Percentiles rank a stretch among this genome's conserved stretches.
Conservation (phyloP, 2,113 vertebrate genomes). For the Fukomys damarensis region DNA sequence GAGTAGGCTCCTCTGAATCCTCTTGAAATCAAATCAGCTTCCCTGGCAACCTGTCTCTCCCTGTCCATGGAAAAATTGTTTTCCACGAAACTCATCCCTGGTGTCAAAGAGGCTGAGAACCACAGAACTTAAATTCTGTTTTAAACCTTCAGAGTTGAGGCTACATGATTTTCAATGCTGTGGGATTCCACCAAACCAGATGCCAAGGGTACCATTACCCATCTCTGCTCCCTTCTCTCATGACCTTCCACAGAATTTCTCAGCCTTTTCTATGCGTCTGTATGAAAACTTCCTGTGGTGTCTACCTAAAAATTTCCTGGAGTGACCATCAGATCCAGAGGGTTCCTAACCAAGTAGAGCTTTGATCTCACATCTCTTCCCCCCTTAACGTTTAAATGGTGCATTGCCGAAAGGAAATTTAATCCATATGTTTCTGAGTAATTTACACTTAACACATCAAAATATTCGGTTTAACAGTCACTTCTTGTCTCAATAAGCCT, state of each 20-base stretch:
- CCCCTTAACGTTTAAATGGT: conserved; percentile 51
- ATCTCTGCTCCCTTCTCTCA: neutral
- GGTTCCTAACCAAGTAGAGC: neutral
- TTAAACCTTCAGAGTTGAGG: conserved; percentile 1
- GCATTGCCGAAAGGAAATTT: conserved; percentile 66
- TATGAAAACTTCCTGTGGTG: neutral
- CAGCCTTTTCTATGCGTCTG: neutral
- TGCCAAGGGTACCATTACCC: neutral
- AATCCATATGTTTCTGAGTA: conserved; percentile 67
- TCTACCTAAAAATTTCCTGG: too few relatives aligned
- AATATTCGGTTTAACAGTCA: conserved; percentile 55
- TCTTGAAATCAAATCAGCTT: neutral
- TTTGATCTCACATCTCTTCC: conserved; percentile 33
- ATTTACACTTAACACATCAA: conserved; percentile 68
- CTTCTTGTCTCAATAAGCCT: conserved; percentile 69
- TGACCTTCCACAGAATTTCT: neutral
- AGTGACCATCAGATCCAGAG: neutral
- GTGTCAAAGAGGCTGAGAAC: neutral
- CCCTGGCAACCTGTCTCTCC: neutral
- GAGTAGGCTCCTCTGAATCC: neutral
- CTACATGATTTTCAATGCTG: neutral
- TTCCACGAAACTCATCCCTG: neutral
- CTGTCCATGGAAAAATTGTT: neutral
- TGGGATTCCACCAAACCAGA: neutral
- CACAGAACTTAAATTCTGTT: neutral